Evolutionary conservation across 2,888 invertebrate species (phyloP), one percentile per base, ranked within the genome.

Genomic region (Synergus itoensis): DNA sequence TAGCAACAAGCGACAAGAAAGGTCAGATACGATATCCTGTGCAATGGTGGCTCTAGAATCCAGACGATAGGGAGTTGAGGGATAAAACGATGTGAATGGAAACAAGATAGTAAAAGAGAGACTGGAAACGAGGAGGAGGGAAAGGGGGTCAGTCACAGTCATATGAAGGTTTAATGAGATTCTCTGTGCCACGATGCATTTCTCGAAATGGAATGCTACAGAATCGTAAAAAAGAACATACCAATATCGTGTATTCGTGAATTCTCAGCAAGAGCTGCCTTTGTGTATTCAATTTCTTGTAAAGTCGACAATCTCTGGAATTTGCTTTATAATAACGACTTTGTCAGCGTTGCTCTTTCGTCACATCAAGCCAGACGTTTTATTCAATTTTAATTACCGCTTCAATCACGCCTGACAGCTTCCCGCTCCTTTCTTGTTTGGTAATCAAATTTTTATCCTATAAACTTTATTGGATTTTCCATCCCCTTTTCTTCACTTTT

Each of bases 211-310:
- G 73, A 53, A 73, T 73, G 40, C 53, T 73, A n/a, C 48, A 73
- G 73, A 73, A 73, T 53, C 40, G 40, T 73, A 53, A 36, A 16
- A 53, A 73, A n/a, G 73, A 73, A 73, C 73, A 73, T 53, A 40
- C 81, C 84, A 85, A 83, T 86, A 87, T 86, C 84, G 82, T 85
- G 82, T 81, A 73, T n/a, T 73, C 53, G 85, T 84, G 84, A 86
- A 84, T 80, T 78, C 79, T 76, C 64, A 84, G 87, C 84, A 86
- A 84, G 88, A 86, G 86, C 85, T 88, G 88, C 86, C 84, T 89
- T 88, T 86, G 87, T 88, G 85, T 86, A 88, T 89, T 88, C 88
- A 89, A 89, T 89, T 88, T 89, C 83, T 84, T 84, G 86, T 88
- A 88, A 87, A 86, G 87, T 83, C 85, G 82, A 76, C 67, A 80